phyloP scores from a whole-genome alignment of 2,113 vertebrate genomes.

The Tor tambroides region DNA sequence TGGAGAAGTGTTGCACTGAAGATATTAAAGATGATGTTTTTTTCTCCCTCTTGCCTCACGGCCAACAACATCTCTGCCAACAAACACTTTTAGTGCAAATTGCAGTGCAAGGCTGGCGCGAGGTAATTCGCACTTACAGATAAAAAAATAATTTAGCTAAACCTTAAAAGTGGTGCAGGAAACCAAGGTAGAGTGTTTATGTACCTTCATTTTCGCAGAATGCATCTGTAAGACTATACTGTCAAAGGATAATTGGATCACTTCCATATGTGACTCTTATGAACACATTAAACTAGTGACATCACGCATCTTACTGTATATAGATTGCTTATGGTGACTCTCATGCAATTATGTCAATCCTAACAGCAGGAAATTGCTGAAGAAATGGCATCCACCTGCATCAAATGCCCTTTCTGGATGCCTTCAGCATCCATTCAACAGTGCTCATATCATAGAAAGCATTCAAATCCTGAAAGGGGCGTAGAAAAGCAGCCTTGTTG shows the following conservation, averaged over 20 bases:
- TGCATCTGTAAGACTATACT: neutral
- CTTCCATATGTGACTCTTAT: neutral
- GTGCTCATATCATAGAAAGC: neutral
- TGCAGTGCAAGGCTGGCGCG: neutral
- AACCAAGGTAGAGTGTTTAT: neutral
- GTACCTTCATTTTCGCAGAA: neutral
- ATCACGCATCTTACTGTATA: neutral
- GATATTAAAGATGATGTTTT: constrained; percentile 31
- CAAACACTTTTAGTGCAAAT: constrained; percentile 24
- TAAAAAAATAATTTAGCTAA: neutral
- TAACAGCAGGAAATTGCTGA: neutral
- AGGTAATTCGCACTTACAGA: neutral
- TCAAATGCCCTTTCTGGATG: neutral
- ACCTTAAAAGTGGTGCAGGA: neutral
- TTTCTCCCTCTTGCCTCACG: constrained; percentile 1
- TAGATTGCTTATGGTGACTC: neutral
- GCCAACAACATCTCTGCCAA: constrained; percentile 35
- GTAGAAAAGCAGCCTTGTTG: neutral
- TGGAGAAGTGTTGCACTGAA: constrained; percentile 40
- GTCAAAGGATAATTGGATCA: neutral
- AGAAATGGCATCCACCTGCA: constrained; percentile 5
- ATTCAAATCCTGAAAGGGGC: neutral
- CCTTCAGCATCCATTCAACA: neutral
- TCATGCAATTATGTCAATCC: neutral
- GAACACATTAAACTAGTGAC: neutral